Evolutionary conservation across 2,888 invertebrate species (phyloP), one percentile per base, ranked within the genome.

Genomic region (Hydroisotoma schaefferi): DNA sequence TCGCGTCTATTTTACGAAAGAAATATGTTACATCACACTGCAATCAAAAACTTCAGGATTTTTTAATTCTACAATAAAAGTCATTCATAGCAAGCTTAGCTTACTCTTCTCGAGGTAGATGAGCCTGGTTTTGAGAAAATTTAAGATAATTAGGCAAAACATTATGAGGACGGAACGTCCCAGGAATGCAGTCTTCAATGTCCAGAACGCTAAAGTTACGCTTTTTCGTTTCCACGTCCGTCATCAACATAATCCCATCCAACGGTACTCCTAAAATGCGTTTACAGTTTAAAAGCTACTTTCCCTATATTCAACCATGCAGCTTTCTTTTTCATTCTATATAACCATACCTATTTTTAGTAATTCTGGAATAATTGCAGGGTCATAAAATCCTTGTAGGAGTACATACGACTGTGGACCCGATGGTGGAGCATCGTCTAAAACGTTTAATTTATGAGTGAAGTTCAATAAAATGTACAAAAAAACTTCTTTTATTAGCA

Each of bases 341-440:
- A 47, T 6, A 47, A 25, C 25, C 23, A 15, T 43, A 67, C 70
- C 70, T 38, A 70, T 62, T 43, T 56, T 63, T 18, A 56, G 23
- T 15, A 70, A 37, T 26, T 68, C 67, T 6, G 63, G 60, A 25
- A 70, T 43, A 15, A 70, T 10, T 29, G 53, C 51, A 3, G 67
- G 63, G 49, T 68, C 61, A 37, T 70, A 67, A 51, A 70, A 70
- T 10, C 70, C 70, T 37, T 68, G 67, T 8, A 70, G 59, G 22
- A 70, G 43, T 0, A 70, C 53, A 37, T 60, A 70, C 6, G 55
- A 29, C n/a, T 61, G 38, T 1, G 66, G 68, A 4, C 70, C 70
- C 47, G 64, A 61, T 15, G 51, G 18, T n/a, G 70, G 70, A 0
- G 66, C 22, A 48, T 70, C 70, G 18, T 68, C 69, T 63, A 27